Evolutionary conservation across 2,888 invertebrate genomes (phyloP), one percentile per base, ranked within the genome.

Genomic region (Melanchra persicariae): DNA sequence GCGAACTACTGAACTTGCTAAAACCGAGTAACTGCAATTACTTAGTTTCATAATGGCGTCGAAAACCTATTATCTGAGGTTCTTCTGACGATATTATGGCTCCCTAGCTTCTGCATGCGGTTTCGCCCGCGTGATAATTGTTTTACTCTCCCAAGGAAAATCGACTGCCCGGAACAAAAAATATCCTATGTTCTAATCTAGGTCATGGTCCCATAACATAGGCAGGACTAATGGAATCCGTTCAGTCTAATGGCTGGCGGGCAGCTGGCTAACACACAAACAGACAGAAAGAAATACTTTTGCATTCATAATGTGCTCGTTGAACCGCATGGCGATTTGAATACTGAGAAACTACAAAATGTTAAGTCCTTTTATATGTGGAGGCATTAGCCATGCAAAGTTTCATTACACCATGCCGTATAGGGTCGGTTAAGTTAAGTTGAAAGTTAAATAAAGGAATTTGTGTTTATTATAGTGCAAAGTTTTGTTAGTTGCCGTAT

Each of bases 21-120:
- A 67, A 75, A 51, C 58, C 12, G 15, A 67, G 66, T 69, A 72
- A 65, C 43, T 70, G n/a, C 74, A 69, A 84, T 81, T 83, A 82
- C 67, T 74, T 68, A 74, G 70, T 65, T 70, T 58, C 60, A 67
- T 70, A 60, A 76, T 65, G 57, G 67, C 68, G 61, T 63, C 19
- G 58, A 73, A 65, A 59, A 66, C 66, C 58, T 73, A 69, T 73
- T 82, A 76, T 80, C 45, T 59, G n/a, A 49, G 57, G 59, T 62
- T 67, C 61, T 22, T 66, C 40, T 63, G 30, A 66, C 58, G 67
- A 58, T 61, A 63, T 72, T 70, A 52, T 52, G 40, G 24, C 59
- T 68, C 30, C 37, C 37, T 37, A 37, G 57, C 8, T 37, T 22
- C 8, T 37, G 17, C 4, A 1, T 3, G 22, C 17, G 37, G 15